phyloP scores from a whole-genome alignment of 2,888 invertebrate genomes.

The Cloeon dipterum region DNA sequence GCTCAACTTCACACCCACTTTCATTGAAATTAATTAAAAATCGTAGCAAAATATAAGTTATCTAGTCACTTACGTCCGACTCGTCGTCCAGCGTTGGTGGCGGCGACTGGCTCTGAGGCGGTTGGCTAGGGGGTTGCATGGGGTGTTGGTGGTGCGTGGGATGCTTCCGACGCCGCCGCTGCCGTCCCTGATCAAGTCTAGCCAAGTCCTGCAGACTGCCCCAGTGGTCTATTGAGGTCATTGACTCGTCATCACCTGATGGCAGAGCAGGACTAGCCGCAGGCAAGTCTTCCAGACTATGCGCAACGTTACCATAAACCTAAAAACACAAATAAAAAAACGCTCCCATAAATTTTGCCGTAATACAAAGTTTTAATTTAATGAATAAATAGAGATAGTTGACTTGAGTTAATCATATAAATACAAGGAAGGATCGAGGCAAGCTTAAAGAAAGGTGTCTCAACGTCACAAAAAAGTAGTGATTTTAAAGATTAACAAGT shows the following conservation, averaged over 20 bases:
- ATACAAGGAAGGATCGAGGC: too few species aligned
- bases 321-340: slow-evolving; percentile 3
- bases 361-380: too few species aligned
- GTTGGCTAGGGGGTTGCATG: background rate
- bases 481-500: too few species aligned
- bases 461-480: too few species aligned
- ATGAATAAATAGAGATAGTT: too few species aligned
- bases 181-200: slow-evolving; percentile 12
- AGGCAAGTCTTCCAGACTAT: slow-evolving; percentile 3
- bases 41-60: too few species aligned
- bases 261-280: background rate
- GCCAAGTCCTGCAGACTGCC: slow-evolving; percentile 42
- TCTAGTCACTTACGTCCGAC: slow-evolving; percentile 1
- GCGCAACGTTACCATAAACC: slow-evolving; percentile 5
- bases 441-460: too few species aligned
- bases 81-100: background rate
- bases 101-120: background rate
- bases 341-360: too few species aligned
- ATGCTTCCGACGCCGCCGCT: slow-evolving; percentile 3
- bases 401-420: too few species aligned
- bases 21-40: too few species aligned
- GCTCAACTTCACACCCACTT: too few species aligned
- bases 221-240: slow-evolving; percentile 17
- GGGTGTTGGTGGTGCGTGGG: slow-evolving; percentile 7
- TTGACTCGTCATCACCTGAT: slow-evolving; percentile 16